Conservation (phyloP, 2,888 invertebrate genomes). For the Chloroclysta siterata region DNA sequence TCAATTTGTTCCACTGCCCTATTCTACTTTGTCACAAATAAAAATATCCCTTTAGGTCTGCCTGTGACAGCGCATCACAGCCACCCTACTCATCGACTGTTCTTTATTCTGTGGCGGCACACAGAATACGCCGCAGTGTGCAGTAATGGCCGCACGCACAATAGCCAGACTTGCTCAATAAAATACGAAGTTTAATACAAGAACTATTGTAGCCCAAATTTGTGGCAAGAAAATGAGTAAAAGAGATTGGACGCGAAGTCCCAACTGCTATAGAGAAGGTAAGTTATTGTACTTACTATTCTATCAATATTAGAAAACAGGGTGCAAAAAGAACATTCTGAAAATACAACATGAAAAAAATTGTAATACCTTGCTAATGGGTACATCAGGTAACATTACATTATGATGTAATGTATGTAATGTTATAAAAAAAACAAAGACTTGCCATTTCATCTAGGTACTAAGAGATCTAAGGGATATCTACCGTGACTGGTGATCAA, state of each 20-base stretch:
- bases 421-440: no score
- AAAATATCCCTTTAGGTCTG: neutral
- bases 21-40: neutral
- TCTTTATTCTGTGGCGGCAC: neutral
- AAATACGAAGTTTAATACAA: conserved; percentile 62
- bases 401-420: no score
- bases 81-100: conserved; percentile 3
- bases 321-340: neutral
- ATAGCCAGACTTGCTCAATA: conserved; percentile 56
- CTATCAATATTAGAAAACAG: neutral
- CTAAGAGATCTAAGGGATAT: no score
- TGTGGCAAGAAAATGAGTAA: conserved; percentile 28
- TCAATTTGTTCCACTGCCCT: neutral
- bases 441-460: no score
- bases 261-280: neutral
- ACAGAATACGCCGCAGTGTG: conserved; percentile 3
- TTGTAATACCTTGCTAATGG: no score
- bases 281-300: conserved; percentile 2
- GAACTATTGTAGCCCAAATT: conserved; percentile 44
- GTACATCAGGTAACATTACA: no score
- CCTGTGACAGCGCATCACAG: neutral
- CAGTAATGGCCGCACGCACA: conserved; percentile 54
- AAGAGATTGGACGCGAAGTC: conserved; percentile 2
- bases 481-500: no score
- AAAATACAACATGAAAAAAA: no score